Percentiles rank a stretch among this genome's conserved stretches.
phyloP scores from a whole-genome alignment of 2,888 invertebrate genomes.

The Caenorhabditis imperialis region DNA sequence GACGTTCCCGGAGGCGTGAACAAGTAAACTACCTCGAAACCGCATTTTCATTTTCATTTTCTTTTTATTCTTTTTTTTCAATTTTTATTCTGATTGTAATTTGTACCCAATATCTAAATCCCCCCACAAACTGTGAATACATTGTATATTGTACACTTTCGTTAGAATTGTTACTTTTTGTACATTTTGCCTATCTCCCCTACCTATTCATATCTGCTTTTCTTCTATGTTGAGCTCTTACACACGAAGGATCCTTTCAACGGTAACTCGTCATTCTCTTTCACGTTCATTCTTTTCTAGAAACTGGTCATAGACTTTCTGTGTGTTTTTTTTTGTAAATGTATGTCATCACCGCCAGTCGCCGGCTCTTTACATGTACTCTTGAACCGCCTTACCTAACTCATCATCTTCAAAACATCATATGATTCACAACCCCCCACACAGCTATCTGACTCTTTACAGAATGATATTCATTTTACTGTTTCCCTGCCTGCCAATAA shows the following conservation, averaged over 20 bases:
- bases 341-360: no score
- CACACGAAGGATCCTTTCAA: slow-evolving; percentile 18
- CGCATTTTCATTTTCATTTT: background rate
- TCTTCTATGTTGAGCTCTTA: slow-evolving; percentile 5
- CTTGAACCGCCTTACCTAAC: no score
- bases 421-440: no score
- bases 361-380: no score
- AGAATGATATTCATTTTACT: no score
- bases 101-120: background rate
- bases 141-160: slow-evolving; percentile 35
- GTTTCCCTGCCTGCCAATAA: no score
- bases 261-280: slow-evolving; percentile 5
- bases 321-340: no score
- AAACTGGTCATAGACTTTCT: slow-evolving; percentile 24
- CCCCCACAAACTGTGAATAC: background rate
- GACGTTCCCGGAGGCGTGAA: slow-evolving; percentile 60
- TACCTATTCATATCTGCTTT: slow-evolving; percentile 17
- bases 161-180: slow-evolving; percentile 29
- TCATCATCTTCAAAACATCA: no score
- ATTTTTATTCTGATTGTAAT: background rate
- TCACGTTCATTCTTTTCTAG: slow-evolving; percentile 47
- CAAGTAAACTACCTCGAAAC: background rate
- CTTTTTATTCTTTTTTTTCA: no score
- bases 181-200: slow-evolving; percentile 15
- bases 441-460: no score